These are phyloP conservation scores for Melanostigma gelatinosum DNA, from an alignment of 2,113 vertebrate species.

Conservation along the genomic window DNA sequence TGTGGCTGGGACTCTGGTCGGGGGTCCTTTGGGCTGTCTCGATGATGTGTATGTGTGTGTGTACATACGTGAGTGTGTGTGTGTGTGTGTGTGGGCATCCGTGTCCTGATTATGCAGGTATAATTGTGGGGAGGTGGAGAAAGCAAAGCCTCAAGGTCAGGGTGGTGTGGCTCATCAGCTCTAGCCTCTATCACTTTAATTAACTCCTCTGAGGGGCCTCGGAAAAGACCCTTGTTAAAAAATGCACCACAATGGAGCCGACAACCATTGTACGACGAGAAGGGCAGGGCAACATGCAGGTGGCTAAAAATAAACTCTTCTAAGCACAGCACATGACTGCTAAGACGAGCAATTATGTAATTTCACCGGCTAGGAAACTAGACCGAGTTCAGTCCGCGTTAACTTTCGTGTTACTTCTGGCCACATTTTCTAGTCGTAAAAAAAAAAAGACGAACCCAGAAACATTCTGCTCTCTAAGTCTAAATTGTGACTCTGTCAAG, in stretches of 20 bases:
- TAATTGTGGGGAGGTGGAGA: slow-evolving; percentile 80
- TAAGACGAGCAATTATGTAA: slow-evolving; percentile 75
- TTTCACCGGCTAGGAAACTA: slow-evolving; percentile 62
- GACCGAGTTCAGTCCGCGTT: slow-evolving; percentile 52
- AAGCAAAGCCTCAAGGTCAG: slow-evolving; percentile 83
- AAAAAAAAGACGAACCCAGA: background rate
- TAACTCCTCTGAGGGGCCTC: slow-evolving; percentile 85
- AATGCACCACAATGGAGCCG: slow-evolving; percentile 78
- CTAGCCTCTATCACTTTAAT: slow-evolving; percentile 87
- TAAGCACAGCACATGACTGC: slow-evolving; percentile 66
- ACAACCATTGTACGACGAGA: slow-evolving; percentile 69
- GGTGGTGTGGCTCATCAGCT: slow-evolving; percentile 84
- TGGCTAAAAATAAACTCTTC: slow-evolving; percentile 77
- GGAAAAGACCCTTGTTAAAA: slow-evolving; percentile 84
- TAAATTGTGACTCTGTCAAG: slow-evolving; percentile 19
- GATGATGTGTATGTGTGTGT: slow-evolving; percentile 47
- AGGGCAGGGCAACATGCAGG: slow-evolving; percentile 75
- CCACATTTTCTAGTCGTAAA: background rate
- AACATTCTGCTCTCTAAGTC: slow-evolving; percentile 9
- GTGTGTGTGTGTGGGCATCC: slow-evolving; percentile 14
- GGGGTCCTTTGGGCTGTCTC: slow-evolving; percentile 47
- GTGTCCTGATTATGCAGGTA: slow-evolving; percentile 83
- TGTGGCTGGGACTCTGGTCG: slow-evolving; percentile 38
- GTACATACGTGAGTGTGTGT: slow-evolving; percentile 27
- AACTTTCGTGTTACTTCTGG: slow-evolving; percentile 40